Evolutionary conservation across 2,888 invertebrate genomes (phyloP).

Genomic region (Phyllotreta striolata): DNA sequence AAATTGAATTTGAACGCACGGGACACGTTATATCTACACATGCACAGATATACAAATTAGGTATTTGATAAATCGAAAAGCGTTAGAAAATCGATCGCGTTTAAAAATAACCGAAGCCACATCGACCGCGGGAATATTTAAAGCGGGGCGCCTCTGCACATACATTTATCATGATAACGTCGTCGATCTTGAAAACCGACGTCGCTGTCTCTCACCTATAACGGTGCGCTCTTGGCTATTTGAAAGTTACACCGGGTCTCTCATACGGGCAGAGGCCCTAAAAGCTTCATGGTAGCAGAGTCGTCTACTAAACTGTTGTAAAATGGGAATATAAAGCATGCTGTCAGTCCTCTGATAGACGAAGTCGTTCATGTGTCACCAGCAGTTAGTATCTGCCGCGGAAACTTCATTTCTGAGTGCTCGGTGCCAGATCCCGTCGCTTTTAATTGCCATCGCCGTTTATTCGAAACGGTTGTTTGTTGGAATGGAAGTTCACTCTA

Average conservation of each 20-base stretch:
- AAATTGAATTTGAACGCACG: too few species aligned
- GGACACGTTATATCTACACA: not conserved
- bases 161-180: conserved; percentile 43
- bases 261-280: conserved; percentile 50
- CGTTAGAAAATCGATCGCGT: not conserved
- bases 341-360: conserved; percentile 57
- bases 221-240: conserved; percentile 57
- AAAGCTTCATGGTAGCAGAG: conserved; percentile 55
- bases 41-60: conserved; percentile 7
- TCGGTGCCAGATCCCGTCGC: conserved; percentile 15
- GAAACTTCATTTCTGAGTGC: conserved; percentile 35
- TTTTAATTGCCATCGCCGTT: conserved; percentile 20
- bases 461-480: conserved; percentile 2
- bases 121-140: conserved; percentile 2
- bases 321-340: conserved; percentile 62
- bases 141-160: conserved; percentile 25
- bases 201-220: conserved; percentile 54
- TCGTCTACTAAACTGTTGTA: conserved; percentile 61
- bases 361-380: conserved; percentile 53
- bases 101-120: not conserved
- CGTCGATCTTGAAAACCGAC: conserved; percentile 37
- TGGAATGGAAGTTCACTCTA: not conserved
- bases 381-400: conserved; percentile 48
- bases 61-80: too few species aligned
- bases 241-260: conserved; percentile 49